Base-by-base conservation (phyloP, 2,888 invertebrate genomes). In the Antheraea assamensis region DNA sequence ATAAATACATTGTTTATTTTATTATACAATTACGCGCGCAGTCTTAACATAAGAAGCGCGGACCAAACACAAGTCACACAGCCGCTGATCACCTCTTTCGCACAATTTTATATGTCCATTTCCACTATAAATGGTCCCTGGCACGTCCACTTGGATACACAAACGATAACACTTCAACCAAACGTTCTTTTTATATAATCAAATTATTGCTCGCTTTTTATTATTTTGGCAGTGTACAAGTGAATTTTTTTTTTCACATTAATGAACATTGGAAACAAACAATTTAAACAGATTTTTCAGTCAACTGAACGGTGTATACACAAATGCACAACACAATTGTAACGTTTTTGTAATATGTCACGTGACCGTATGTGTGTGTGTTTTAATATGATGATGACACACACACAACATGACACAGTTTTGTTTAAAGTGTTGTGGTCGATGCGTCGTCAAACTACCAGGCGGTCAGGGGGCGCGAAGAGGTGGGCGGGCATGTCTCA, bases 11-110 rank as follows among this genome's bases (percentile, higher is more conserved):
- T 64, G 61, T 64, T 64, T 58, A n/a, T n/a, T 77, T 80, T 81
- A 82, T 82, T 80, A 82, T 76, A 83, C 79, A 80, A 72, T n/a
- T n/a, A 79, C 79, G 79, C 87, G 81, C 86, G 81, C n/a, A 74
- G 81, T 87, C 89, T 89, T 88, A 87, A 89, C 88, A 86, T 88
- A 89, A 89, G 88, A 87, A 84, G 81, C 85, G 81, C 78, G 75
- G 74, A 75, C 77, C 78, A 78, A 81, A 77, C 74, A 58, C 71
- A 35, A 68, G 31, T 24, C 68, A 68, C 68, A 68, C 68, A 68
- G 21, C 35, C 21, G 68, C 35, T 68, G n/a, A 35, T 35, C 68
- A 68, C 68, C 68, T 35, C 68, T 68, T 68, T 35, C 19, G 68
- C 68, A 68, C 35, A 30, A 21, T 68, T 68, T 35, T n/a, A 35